Evolutionary conservation across 2,113 vertebrate genomes (phyloP).

Genomic region (Mola mola): DNA sequence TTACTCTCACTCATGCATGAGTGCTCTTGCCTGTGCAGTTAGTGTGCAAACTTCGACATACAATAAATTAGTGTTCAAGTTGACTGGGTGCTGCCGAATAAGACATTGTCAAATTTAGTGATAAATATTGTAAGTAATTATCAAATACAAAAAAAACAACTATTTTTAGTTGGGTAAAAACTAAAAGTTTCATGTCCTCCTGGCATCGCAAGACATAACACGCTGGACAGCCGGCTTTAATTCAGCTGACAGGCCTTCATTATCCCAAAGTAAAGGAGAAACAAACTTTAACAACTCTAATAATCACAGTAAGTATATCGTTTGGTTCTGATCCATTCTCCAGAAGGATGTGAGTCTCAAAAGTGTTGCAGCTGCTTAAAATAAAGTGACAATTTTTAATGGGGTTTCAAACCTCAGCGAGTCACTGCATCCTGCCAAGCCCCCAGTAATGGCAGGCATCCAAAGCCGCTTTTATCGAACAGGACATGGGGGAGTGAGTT

Average conservation of each 20-base stretch:
- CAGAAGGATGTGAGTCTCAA: slow-evolving; percentile 76
- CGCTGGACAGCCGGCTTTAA: slow-evolving; percentile 62
- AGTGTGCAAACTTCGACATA: too few relatives aligned
- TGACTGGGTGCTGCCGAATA: too few relatives aligned
- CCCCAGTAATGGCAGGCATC: slow-evolving; percentile 59
- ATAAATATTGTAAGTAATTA: too few relatives aligned
- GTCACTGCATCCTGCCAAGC: slow-evolving; percentile 74
- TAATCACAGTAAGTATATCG: slow-evolving; percentile 49
- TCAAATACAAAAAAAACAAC: too few relatives aligned
- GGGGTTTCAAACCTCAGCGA: slow-evolving; percentile 81
- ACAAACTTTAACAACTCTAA: slow-evolving; percentile 69
- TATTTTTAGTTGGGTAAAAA: slow-evolving; percentile 69
- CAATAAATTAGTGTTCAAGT: too few relatives aligned
- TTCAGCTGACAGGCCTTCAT: slow-evolving; percentile 71
- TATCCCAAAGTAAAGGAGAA: slow-evolving; percentile 62
- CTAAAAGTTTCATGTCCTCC: slow-evolving; percentile 65
- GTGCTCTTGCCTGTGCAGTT: too few relatives aligned
- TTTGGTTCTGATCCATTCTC: slow-evolving; percentile 70
- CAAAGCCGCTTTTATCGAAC: slow-evolving; percentile 75
- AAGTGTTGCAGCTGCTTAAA: slow-evolving; percentile 78
- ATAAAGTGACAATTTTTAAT: slow-evolving; percentile 84
- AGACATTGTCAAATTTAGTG: too few relatives aligned
- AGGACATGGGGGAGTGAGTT: slow-evolving; percentile 65
- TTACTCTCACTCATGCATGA: too few relatives aligned
- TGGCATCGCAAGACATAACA: slow-evolving; percentile 63